Evolutionary conservation across 2,113 vertebrate species (phyloP), one percentile per base, ranked within the genome.

Genomic region (Tricholaema leucomelas): DNA sequence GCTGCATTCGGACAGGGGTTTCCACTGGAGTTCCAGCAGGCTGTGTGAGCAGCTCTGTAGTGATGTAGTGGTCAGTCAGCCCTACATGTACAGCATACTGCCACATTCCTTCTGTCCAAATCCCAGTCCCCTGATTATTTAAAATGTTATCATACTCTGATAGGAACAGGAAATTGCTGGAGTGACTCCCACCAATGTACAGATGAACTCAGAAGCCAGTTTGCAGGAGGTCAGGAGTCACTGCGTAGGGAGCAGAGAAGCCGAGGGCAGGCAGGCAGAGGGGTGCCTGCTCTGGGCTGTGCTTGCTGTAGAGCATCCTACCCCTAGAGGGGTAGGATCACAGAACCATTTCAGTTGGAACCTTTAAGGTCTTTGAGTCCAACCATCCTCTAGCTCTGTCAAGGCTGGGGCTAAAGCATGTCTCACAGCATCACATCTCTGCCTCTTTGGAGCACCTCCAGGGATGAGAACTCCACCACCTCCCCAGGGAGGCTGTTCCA

Each of bases 201-300:
- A 19, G 15, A 42, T 42, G 75, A 50, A 44, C 5, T 8, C 50
- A 30, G n/a, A 30, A 50, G 23, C 12, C 0, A 1, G 2, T 12
- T 31, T 89, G 36, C 58, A 2, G 20, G 5, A 8, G 10, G 36
- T 44, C 33, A 30, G 67, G 46, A 46, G 67, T 19, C 30, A 4
- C 35, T 55, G 33, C 12, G 21, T 33, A 40, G 76, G 63, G 58
- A 31, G 63, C 42, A 63, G 10, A 30, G 13, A 27, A 5, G 19
- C 7, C 15, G 31, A 31, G 65, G 25, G 30, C 28, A 73, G 30
- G 33, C 24, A 23, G 59, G 6, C 5, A 5, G 48, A 33, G 27
- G 4, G 30, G 8, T 56, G 54, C 55, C 33, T 1, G 0, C 55
- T 18, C 36, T 12, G 30, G 30, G 33, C 7, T 40, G 33, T 16